These are phyloP conservation scores for Pagrus major DNA, from an alignment of 2,113 vertebrate genomes.

Conservation along the genomic window DNA sequence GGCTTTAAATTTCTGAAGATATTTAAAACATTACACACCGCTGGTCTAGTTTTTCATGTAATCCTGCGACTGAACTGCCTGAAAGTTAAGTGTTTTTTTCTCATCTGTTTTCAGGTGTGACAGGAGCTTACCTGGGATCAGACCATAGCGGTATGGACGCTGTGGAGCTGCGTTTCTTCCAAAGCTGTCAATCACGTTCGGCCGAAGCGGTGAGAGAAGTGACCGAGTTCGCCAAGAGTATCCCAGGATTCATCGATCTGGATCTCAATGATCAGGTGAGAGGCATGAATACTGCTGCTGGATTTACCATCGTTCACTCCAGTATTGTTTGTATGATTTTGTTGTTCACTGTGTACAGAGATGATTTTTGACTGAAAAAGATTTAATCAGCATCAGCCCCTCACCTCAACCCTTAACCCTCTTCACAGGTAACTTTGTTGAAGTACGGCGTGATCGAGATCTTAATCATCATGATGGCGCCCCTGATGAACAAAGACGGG, in stretches of 20 bases:
- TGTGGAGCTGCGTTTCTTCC: conserved; percentile 95
- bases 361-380: not conserved
- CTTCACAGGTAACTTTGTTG: conserved; percentile 90
- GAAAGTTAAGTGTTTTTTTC: not conserved
- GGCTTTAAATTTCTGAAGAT: not conserved
- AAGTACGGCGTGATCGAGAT: conserved; percentile 98
- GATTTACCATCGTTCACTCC: too few species aligned
- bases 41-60: not conserved
- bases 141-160: conserved; percentile 80
- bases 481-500: conserved; percentile 99
- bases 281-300: not conserved
- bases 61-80: not conserved
- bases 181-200: conserved; percentile 95
- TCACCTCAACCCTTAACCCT: not conserved
- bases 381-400: not conserved
- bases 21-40: not conserved
- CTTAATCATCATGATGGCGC: conserved; percentile 95
- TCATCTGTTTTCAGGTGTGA: conserved; percentile 17
- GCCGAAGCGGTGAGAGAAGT: conserved; percentile 97
- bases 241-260: conserved; percentile 93
- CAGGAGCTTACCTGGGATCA: conserved; percentile 20
- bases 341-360: not conserved
- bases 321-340: not conserved
- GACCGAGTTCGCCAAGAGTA: conserved; percentile 97
- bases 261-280: conserved; percentile 95